Evolutionary conservation across 92 coral and sea anemone species (phyloP), one percentile per base, ranked within the genome.

Genomic region (Virgularia gustaviana): DNA sequence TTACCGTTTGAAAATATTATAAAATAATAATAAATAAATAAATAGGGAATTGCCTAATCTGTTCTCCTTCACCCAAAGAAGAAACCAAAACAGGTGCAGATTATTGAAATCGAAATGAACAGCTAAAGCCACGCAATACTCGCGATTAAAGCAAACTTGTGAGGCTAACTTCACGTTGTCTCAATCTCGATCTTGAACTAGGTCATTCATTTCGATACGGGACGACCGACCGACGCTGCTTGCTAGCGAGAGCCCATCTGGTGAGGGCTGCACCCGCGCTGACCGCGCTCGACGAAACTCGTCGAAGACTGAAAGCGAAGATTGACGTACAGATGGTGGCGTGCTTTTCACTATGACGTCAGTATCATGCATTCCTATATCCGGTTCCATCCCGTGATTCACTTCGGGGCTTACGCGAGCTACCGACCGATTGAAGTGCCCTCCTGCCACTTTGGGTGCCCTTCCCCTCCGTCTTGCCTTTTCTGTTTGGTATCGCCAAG

Each of bases 391-490:
- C 32, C 36, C 64, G 6, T 20, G n/a, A 29, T 60, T 33, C 42
- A 60, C 67, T 33, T 60, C 67, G 67, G 67, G 67, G 36, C 45
- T 60, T 3, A 60, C 67, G 5, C 67, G 67, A 16, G 67, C 36
- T 1, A 18, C 22, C 6, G 55, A 47, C 36, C 67, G 67, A 6
- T 15, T 42, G 22, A 13, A 1, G 10, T 2, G 2, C 37, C 42
- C 36, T 10, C 23, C 24, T 30, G 67, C 44, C 22, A 25, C 22
- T 4, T 47, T 47, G n/a, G n/a, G n/a, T n/a, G n/a, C n/a, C n/a
- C n/a, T n/a, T n/a, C n/a, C n/a, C 2, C 12, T 16, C 6, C 23
- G 19, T 16, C 43, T 60, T 3, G 18, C 23, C 16, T 7, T 60
- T 36, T 60, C 22, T 6, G 67, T 29, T 33, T 60, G 15, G 47